phyloP scores from a whole-genome alignment of 2,797 vertebrate species.

The Typhlichthys eigenmanni region DNA sequence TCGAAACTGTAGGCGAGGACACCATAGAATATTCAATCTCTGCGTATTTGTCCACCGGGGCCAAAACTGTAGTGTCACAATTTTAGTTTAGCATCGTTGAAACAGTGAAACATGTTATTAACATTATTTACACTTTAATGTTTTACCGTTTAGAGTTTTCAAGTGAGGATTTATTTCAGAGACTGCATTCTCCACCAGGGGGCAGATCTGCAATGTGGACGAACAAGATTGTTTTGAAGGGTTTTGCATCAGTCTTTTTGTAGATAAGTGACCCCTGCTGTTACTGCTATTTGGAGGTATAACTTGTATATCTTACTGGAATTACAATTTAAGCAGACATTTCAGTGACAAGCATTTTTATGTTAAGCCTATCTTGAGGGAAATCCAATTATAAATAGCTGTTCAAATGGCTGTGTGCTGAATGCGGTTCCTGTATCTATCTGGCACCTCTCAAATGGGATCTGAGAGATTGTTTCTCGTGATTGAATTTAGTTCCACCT shows the following conservation, averaged over 20 bases:
- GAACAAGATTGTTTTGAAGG: slow-evolving; percentile 2
- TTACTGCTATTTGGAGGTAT: background rate
- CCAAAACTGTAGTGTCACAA: slow-evolving; percentile 59
- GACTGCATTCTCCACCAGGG: slow-evolving; percentile 62
- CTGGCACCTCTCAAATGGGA: too few relatives aligned
- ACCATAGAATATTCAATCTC: slow-evolving; percentile 81
- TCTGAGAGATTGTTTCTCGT: too few relatives aligned
- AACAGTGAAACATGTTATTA: slow-evolving; percentile 6
- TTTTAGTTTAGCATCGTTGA: slow-evolving; percentile 1
- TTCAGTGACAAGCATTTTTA: too few relatives aligned
- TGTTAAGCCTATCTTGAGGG: too few relatives aligned
- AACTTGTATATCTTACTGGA: too few relatives aligned
- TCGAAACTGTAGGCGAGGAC: slow-evolving; percentile 60
- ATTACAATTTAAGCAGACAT: background rate
- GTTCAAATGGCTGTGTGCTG: too few relatives aligned
- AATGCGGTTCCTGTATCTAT: too few relatives aligned
- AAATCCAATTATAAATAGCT: too few relatives aligned
- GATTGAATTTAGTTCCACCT: background rate
- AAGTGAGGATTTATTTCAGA: slow-evolving; percentile 67
- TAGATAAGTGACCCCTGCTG: background rate
- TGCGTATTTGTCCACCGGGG: slow-evolving; percentile 71
- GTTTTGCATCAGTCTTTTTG: background rate
- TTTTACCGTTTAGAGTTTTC: slow-evolving; percentile 78
- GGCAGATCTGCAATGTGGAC: slow-evolving; percentile 73
- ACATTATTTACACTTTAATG: background rate